Conservation (phyloP, 2,113 vertebrate species). For the Megalops atlanticus region DNA sequence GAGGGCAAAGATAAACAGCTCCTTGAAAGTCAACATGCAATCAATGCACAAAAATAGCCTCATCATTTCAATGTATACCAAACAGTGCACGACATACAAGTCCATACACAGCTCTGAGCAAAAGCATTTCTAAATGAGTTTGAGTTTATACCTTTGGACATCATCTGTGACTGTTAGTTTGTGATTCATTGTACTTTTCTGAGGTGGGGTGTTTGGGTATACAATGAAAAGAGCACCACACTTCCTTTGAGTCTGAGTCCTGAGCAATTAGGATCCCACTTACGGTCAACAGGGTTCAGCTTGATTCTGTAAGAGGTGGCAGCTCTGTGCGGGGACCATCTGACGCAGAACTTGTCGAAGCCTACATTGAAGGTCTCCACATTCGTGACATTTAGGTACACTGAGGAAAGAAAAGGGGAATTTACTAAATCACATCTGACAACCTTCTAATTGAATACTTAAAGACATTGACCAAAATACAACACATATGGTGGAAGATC, state of each 20-base stretch:
- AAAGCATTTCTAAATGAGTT: not conserved
- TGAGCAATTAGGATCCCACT: too few species aligned
- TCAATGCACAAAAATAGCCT: slow-evolving; percentile 5
- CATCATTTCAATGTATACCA: slow-evolving; percentile 26
- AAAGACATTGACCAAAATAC: too few species aligned
- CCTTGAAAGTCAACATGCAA: slow-evolving; percentile 21
- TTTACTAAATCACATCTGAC: not conserved
- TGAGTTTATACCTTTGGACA: not conserved
- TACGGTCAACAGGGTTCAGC: slow-evolving; percentile 84
- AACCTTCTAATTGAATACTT: not conserved
- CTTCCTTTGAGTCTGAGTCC: not conserved
- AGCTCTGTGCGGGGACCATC: slow-evolving; percentile 84
- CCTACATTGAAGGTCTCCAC: slow-evolving; percentile 80
- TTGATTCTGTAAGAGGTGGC: slow-evolving; percentile 93
- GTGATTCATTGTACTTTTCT: not conserved
- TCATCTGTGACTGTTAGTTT: not conserved
- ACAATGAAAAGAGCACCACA: not conserved
- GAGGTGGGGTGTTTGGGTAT: not conserved
- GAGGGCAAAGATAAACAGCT: slow-evolving; percentile 44
- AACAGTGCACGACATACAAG: not conserved
- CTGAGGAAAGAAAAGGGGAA: slow-evolving; percentile 59
- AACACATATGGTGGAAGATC: too few species aligned
- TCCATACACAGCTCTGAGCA: slow-evolving; percentile 8
- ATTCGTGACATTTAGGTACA: slow-evolving; percentile 92
- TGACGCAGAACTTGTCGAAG: slow-evolving; percentile 88